Evolutionary conservation across 2,797 vertebrate genomes (phyloP).

Genomic region (Podargus strigoides): DNA sequence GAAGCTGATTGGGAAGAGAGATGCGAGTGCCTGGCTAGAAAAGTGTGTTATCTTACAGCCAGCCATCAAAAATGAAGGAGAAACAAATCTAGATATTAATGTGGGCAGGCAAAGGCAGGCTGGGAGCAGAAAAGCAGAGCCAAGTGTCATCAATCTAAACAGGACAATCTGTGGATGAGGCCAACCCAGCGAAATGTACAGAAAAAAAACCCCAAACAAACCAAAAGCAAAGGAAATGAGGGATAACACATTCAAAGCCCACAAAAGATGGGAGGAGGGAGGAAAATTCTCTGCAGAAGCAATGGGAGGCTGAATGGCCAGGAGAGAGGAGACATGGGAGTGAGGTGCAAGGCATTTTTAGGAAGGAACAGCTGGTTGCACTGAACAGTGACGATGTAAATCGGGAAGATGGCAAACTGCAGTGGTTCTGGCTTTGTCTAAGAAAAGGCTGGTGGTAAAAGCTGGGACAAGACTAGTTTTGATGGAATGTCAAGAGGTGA

Average conservation of each 20-base stretch:
- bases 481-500: background rate
- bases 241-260: background rate
- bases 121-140: background rate
- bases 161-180: background rate
- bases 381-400: background rate
- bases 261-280: background rate
- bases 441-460: background rate
- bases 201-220: too few relatives aligned
- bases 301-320: background rate
- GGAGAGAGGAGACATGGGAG: background rate
- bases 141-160: background rate
- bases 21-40: background rate
- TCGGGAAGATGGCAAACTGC: background rate
- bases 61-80: background rate
- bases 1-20: background rate
- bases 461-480: background rate
- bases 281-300: background rate
- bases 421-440: background rate
- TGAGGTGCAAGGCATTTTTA: background rate
- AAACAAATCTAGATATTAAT: background rate
- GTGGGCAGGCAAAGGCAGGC: background rate
- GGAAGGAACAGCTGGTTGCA: background rate
- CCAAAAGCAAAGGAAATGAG: background rate
- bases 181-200: background rate
- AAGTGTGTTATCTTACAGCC: background rate